Evolutionary conservation across 1,140 invertebrate genomes (phyloP).

Genomic region (Metaphire vulgaris): DNA sequence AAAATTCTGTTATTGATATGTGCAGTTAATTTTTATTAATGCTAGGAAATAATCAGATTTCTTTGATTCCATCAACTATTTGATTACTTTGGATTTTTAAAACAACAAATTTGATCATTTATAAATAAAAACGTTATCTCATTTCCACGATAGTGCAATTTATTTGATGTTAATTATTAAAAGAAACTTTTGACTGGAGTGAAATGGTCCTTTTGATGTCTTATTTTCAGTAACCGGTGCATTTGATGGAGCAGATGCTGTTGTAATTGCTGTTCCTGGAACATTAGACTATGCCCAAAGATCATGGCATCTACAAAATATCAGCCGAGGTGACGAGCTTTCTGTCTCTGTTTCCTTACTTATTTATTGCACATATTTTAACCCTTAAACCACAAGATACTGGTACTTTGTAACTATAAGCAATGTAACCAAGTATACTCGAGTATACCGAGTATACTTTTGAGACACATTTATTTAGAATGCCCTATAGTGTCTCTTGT

Average conservation of each 20-base stretch:
- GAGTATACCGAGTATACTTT: too few species aligned
- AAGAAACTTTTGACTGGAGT: not conserved
- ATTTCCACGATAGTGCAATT: too few species aligned
- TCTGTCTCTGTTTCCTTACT: slow-evolving; percentile 1
- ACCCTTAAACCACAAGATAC: too few species aligned
- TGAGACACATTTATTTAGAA: too few species aligned
- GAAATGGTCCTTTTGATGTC: not conserved
- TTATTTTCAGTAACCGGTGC: slow-evolving; percentile 9
- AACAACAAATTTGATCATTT: too few species aligned
- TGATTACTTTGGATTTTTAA: not conserved
- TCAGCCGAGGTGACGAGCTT: slow-evolving; percentile 39
- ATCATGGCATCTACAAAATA: slow-evolving; percentile 52
- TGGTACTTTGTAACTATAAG: too few species aligned
- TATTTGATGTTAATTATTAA: too few species aligned
- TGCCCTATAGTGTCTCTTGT: too few species aligned
- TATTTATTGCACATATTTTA: too few species aligned
- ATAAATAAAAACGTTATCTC: too few species aligned
- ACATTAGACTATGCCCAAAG: slow-evolving; percentile 41
- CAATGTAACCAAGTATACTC: too few species aligned
- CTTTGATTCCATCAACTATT: not conserved
- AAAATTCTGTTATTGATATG: slow-evolving; percentile 4
- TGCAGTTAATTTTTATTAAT: slow-evolving; percentile 18
- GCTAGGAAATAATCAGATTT: too few species aligned
- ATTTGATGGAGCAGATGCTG: slow-evolving; percentile 36
- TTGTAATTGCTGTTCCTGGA: slow-evolving; percentile 45